Evolutionary conservation across 2,888 invertebrate genomes (phyloP).

Genomic region (Melanotus villosus): DNA sequence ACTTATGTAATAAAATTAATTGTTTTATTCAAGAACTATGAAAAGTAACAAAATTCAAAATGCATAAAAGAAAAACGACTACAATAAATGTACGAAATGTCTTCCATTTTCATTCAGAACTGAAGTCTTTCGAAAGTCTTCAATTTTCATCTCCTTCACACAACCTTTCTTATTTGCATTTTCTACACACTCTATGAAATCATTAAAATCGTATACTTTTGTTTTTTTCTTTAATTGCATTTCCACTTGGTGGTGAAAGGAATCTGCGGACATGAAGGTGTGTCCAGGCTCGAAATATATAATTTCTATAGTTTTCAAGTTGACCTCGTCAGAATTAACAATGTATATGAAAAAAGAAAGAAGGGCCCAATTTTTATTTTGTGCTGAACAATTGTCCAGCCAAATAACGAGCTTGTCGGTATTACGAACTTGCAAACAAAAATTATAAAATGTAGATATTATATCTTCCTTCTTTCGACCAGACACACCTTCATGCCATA

Average conservation of each 20-base stretch:
- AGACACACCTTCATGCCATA: conserved; percentile 41
- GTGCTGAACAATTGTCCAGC: not conserved
- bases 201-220: not conserved
- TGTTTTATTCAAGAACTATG: too few species aligned
- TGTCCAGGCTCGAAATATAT: conserved; percentile 3
- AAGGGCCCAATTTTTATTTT: conserved; percentile 1
- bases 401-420: not conserved
- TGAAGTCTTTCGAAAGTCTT: too few species aligned
- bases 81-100: too few species aligned
- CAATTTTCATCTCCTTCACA: too few species aligned
- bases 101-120: too few species aligned
- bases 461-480: conserved; percentile 17
- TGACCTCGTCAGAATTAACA: conserved; percentile 1
- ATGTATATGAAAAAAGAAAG: conserved; percentile 6
- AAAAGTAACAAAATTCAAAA: too few species aligned
- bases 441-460: conserved; percentile 32
- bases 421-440: conserved; percentile 7
- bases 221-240: not conserved
- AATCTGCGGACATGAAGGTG: conserved; percentile 4
- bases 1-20: too few species aligned
- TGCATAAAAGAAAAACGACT: too few species aligned
- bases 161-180: not conserved
- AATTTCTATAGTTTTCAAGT: not conserved
- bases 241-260: conserved; percentile 9
- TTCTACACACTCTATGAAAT: not conserved